Conservation (phyloP, 2,113 vertebrate species). For the Scomber colias region DNA sequence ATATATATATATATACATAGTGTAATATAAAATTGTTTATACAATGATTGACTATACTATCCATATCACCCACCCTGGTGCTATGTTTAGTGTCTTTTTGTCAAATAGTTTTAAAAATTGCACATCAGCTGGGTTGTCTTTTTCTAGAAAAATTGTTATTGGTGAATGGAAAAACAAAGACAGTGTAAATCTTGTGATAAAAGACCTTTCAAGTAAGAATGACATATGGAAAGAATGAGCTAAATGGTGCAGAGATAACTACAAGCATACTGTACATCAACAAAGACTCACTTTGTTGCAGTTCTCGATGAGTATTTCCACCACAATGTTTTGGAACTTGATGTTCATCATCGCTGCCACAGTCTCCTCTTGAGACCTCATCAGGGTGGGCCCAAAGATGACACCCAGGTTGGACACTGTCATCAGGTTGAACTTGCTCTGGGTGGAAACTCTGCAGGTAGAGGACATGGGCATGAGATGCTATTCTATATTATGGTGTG, state of each 20-base stretch:
- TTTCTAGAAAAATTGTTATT: no score
- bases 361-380: slow-evolving; percentile 97
- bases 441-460: slow-evolving; percentile 90
- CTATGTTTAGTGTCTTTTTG: no score
- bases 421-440: slow-evolving; percentile 96
- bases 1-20: no score
- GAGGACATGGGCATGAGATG: neutral
- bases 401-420: slow-evolving; percentile 97
- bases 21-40: no score
- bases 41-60: no score
- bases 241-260: neutral
- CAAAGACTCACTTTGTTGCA: slow-evolving; percentile 89
- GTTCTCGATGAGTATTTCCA: slow-evolving; percentile 98
- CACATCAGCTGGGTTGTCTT: no score
- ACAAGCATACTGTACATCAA: neutral
- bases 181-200: neutral
- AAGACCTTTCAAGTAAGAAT: neutral
- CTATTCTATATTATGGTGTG: neutral
- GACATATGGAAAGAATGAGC: neutral
- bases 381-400: slow-evolving; percentile 97
- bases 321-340: slow-evolving; percentile 98
- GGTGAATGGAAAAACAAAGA: no score
- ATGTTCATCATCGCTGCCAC: slow-evolving; percentile 99
- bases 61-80: no score
- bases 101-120: no score